Evolutionary conservation across 2,888 invertebrate species (phyloP).

Genomic region (Tetropium fuscum): DNA sequence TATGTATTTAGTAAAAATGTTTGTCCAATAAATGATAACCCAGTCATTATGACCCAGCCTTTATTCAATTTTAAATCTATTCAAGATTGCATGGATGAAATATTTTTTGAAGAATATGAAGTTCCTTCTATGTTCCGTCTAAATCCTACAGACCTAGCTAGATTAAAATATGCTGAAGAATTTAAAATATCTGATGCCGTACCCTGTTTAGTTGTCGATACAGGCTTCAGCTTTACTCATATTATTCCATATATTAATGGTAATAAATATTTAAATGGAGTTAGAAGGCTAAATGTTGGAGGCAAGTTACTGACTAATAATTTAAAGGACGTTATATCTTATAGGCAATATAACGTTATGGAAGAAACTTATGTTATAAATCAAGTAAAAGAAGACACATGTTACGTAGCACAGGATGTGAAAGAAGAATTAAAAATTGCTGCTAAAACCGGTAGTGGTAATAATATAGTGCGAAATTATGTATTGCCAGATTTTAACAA

Average conservation of each 20-base stretch:
- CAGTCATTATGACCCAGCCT: constrained; percentile 93
- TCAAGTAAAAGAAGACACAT: constrained; percentile 97
- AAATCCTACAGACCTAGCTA: constrained; percentile 83
- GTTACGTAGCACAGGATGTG: constrained; percentile 91
- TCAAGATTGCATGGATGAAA: constrained; percentile 94
- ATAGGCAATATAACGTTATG: constrained; percentile 97
- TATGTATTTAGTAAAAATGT: constrained; percentile 91
- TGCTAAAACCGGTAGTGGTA: constrained; percentile 70
- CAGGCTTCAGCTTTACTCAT: constrained; percentile 96
- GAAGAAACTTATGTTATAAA: constrained; percentile 99
- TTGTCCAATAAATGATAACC: constrained; percentile 81
- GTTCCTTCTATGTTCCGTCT: constrained; percentile 84
- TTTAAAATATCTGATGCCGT: constrained; percentile 41
- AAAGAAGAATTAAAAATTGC: constrained; percentile 82
- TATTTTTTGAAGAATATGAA: constrained; percentile 98
- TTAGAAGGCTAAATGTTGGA: constrained; percentile 91
- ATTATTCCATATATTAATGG: constrained; percentile 89
- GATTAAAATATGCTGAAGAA: constrained; percentile 48
- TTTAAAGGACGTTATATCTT: constrained; percentile 96
- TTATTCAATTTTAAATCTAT: constrained; percentile 92
- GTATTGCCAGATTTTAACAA: constrained; percentile 96
- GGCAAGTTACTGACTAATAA: constrained; percentile 97
- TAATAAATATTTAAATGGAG: constrained; percentile 72
- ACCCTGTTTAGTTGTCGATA: constrained; percentile 82
- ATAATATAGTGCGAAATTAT: constrained; percentile 88